phyloP scores from a whole-genome alignment of 2,797 vertebrate genomes.

The Perodicticus potto region DNA sequence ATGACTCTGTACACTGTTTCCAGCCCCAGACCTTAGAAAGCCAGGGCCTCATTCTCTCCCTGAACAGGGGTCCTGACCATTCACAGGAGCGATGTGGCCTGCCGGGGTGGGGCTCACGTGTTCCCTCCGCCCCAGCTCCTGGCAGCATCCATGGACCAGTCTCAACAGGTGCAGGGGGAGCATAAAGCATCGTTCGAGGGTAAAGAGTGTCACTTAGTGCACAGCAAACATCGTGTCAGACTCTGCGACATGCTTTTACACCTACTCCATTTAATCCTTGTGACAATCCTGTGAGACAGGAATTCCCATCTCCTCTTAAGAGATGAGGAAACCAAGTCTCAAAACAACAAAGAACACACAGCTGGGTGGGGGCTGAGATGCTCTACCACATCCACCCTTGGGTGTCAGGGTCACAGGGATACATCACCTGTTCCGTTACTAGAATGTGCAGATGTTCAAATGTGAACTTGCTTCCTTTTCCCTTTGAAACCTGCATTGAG shows the following conservation, averaged over 20 bases:
- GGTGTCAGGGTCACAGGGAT: neutral
- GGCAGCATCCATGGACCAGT: neutral
- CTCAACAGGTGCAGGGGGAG: neutral
- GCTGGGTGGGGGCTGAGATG: too few relatives aligned
- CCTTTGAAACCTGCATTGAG: neutral
- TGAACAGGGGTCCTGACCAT: too few relatives aligned
- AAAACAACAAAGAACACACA: neutral
- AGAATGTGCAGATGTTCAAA: neutral
- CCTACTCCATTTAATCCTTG: neutral
- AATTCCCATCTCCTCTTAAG: neutral
- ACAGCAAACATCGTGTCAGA: neutral
- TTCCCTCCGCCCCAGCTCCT: neutral
- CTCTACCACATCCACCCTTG: neutral
- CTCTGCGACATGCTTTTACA: neutral
- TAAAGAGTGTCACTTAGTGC: neutral
- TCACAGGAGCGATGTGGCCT: accelerated
- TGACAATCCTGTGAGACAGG: neutral
- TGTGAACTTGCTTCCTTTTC: neutral
- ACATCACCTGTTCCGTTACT: neutral
- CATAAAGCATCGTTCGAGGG: neutral
- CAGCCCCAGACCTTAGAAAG: neutral
- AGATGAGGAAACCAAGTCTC: neutral
- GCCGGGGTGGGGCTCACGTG: neutral
- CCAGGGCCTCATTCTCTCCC: neutral
- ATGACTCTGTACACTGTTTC: constrained; percentile 66